Evolutionary conservation across 1,140 invertebrate genomes (phyloP).

Genomic region (Neodiprion virginianus): DNA sequence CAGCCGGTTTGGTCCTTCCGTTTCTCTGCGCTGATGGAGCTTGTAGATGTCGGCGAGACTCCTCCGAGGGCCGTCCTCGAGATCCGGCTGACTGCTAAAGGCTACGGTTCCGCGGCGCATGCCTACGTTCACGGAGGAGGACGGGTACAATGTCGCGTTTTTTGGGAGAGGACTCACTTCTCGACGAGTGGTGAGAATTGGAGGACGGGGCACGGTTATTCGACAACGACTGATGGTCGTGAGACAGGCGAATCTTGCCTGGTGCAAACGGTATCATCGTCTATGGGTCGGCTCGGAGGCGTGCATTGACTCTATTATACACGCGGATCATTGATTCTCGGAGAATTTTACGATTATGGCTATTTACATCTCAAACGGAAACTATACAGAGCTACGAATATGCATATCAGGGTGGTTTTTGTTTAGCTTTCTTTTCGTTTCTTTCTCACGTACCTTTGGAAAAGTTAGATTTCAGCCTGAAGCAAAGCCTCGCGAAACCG

Average conservation of each 20-base stretch:
- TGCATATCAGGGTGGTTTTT: neutral
- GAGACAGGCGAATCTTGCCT: neutral
- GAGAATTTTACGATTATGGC: neutral
- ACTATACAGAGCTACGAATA: neutral
- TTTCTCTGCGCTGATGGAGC: constrained; percentile 51
- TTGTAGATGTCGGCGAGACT: constrained; percentile 57
- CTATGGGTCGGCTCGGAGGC: neutral
- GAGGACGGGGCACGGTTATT: neutral
- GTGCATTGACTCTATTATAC: neutral
- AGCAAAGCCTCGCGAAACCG: no score
- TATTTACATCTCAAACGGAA: neutral
- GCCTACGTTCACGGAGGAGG: constrained; percentile 44
- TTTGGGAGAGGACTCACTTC: neutral
- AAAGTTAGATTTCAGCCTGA: no score
- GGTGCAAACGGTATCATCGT: neutral
- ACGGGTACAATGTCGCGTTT: constrained; percentile 22
- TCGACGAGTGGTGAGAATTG: neutral
- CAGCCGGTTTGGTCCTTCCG: constrained; percentile 52
- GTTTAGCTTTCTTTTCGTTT: no score
- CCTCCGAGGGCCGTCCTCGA: constrained; percentile 49
- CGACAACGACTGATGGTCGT: neutral
- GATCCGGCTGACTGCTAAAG: constrained; percentile 71
- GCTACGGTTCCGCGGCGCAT: constrained; percentile 59
- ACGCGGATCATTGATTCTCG: neutral
- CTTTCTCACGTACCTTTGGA: no score